Base-by-base conservation (phyloP, 2,888 invertebrate species). In the Vanessa cardui region DNA sequence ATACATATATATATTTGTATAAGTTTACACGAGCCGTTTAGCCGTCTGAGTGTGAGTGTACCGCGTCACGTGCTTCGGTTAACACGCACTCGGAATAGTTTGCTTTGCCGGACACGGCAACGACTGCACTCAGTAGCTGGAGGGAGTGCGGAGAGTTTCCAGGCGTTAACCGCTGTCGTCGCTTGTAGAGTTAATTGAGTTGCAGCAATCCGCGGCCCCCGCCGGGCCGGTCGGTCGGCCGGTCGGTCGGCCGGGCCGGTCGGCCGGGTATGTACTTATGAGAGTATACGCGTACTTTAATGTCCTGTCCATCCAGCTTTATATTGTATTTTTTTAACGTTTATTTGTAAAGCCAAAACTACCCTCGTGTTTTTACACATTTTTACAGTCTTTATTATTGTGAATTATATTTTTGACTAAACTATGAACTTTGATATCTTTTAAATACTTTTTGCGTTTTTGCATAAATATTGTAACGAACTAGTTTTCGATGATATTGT, bases 401-500 rank as follows among this genome's bases (percentile, higher is more conserved):
- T 12, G 18, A 33, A 56, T 39, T 18, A 31, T 31, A 31, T 56
- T 56, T 56, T 18, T 18, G n/a, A 56, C 9, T 39, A 6, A n/a
- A 54, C 33, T 9, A 26, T 21, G 33, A 56, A 39, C 33, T 56
- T 62, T 62, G 54, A 52, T 52, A 62, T 62, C 39, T 62, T 50
- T 21, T 18, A 45, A 52, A 46, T 46, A 33, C 18, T 33, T 33
- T n/a, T 21, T 26, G 45, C 26, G 18, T n/a, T 45, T 46, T 46
- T 46, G 45, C 21, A 58, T 44, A 39, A 31, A 62, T 21, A 62
- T 44, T 26, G 16, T 62, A 26, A 60, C 15, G 31, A 62, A 44
- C 20, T 62, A 62, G 62, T 62, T 62, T 62, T 62, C 52, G 54
- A 52, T 26, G 20, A 62, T 62, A 61, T 62, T 62, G 26, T 31